Conservation (phyloP, 2,797 vertebrate genomes). For the Ptychobarbus kaznakovi region DNA sequence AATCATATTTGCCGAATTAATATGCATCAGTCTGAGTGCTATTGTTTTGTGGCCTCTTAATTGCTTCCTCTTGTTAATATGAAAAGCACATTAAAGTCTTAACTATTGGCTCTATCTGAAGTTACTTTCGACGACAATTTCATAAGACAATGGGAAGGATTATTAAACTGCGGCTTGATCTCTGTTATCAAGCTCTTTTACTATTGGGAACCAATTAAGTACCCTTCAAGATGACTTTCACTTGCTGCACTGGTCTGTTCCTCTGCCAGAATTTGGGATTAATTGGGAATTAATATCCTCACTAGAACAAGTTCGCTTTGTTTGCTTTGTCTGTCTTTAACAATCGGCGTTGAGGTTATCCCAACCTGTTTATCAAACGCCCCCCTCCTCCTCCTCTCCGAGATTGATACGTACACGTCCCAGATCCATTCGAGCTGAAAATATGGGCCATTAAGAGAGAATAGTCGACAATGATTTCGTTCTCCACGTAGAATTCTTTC, state of each 20-base stretch:
- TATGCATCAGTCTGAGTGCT: conserved; percentile 75
- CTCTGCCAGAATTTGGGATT: conserved; percentile 87
- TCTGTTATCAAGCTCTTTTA: conserved; percentile 81
- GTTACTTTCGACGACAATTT: conserved; percentile 84
- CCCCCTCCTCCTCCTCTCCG: conserved; percentile 40
- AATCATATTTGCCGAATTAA: conserved; percentile 70
- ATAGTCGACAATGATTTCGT: conserved; percentile 80
- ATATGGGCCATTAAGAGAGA: conserved; percentile 84
- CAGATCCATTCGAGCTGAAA: conserved; percentile 83
- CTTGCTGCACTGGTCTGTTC: conserved; percentile 84
- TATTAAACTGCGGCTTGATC: conserved; percentile 85
- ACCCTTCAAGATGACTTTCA: conserved; percentile 89
- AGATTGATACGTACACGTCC: conserved; percentile 83
- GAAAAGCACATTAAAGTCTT: conserved; percentile 86
- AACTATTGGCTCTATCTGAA: conserved; percentile 84
- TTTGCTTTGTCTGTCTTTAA: conserved; percentile 83
- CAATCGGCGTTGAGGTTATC: conserved; percentile 80
- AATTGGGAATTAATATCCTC: conserved; percentile 89
- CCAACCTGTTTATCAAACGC: conserved; percentile 73
- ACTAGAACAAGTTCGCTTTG: conserved; percentile 87
- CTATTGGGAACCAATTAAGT: conserved; percentile 87
- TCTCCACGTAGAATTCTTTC: conserved; percentile 70
- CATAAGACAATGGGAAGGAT: conserved; percentile 84
- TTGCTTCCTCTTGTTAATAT: conserved; percentile 80
- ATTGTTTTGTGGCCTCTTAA: conserved; percentile 82